A percentile compares a stretch with the other conserved stretches of the same genome.
Evolutionary conservation across 2,888 invertebrate species (phyloP).

Genomic region (Chalcis sispes): DNA sequence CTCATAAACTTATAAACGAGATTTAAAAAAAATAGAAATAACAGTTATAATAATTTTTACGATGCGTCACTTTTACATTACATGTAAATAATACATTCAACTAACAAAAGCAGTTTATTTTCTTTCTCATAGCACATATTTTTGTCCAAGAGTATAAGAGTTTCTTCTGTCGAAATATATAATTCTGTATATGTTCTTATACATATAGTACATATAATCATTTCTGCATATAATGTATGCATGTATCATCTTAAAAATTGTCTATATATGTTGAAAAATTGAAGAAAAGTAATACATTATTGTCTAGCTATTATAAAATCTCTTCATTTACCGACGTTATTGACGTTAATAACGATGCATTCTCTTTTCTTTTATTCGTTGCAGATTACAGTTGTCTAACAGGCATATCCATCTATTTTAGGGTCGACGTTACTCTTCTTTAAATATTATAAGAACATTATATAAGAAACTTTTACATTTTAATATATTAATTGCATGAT

Average conservation of each 20-base stretch:
- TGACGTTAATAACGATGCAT: conserved; percentile 41
- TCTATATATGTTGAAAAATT: conserved; percentile 47
- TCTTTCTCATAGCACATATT: too few relatives aligned
- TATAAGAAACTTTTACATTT: too few relatives aligned
- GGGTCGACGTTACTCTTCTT: not conserved
- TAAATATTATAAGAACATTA: not conserved
- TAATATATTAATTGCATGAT: conserved; percentile 3
- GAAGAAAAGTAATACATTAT: conserved; percentile 59
- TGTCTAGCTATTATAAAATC: conserved; percentile 62
- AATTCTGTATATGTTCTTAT: conserved; percentile 42
- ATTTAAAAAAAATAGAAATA: conserved; percentile 22
- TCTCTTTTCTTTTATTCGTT: not conserved
- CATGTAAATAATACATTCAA: not conserved
- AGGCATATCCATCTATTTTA: not conserved
- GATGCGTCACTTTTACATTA: conserved; percentile 20
- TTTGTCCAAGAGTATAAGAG: too few relatives aligned
- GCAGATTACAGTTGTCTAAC: not conserved
- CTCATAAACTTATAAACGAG: too few relatives aligned
- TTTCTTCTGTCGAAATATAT: too few relatives aligned
- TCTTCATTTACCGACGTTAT: conserved; percentile 39
- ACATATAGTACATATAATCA: conserved; percentile 55
- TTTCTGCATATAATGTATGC: conserved; percentile 59
- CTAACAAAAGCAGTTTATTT: not conserved
- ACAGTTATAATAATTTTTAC: conserved; percentile 45
- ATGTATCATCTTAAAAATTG: conserved; percentile 56